Conservation (phyloP, 2,888 invertebrate genomes). For the Acronicta leporina region DNA sequence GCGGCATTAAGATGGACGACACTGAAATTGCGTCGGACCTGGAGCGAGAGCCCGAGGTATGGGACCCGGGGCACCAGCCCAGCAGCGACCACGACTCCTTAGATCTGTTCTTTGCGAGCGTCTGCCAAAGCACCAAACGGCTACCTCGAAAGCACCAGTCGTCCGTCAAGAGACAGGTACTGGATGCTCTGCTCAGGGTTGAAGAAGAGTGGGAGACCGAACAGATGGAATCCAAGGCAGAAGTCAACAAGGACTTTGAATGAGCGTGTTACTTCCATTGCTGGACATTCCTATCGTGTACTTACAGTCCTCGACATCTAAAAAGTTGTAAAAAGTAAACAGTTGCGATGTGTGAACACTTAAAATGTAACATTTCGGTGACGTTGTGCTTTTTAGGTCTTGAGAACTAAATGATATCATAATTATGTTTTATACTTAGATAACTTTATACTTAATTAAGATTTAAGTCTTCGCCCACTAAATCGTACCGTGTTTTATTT, state of each 20-base stretch:
- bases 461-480: no score
- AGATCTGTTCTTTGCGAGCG: slow-evolving; percentile 84
- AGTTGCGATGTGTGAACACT: no score
- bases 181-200: slow-evolving; percentile 75
- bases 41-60: slow-evolving; percentile 64
- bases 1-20: slow-evolving; percentile 71
- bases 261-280: slow-evolving; percentile 17
- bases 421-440: no score
- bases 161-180: slow-evolving; percentile 74
- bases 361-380: no score
- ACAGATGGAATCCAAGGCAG: slow-evolving; percentile 55
- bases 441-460: no score
- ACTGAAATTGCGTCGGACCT: slow-evolving; percentile 68
- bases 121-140: slow-evolving; percentile 80
- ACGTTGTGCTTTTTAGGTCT: no score
- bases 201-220: slow-evolving; percentile 77
- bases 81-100: slow-evolving; percentile 70
- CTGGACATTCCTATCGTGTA: slow-evolving; percentile 14
- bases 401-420: no score
- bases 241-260: slow-evolving; percentile 50
- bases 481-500: no score
- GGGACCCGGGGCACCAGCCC: slow-evolving; percentile 62
- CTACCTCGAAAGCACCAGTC: slow-evolving; percentile 73
- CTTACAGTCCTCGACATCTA: no score
- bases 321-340: no score